These are phyloP conservation scores for Cygnus olor DNA, from an alignment of 2,797 vertebrate genomes.

Conservation along the genomic window DNA sequence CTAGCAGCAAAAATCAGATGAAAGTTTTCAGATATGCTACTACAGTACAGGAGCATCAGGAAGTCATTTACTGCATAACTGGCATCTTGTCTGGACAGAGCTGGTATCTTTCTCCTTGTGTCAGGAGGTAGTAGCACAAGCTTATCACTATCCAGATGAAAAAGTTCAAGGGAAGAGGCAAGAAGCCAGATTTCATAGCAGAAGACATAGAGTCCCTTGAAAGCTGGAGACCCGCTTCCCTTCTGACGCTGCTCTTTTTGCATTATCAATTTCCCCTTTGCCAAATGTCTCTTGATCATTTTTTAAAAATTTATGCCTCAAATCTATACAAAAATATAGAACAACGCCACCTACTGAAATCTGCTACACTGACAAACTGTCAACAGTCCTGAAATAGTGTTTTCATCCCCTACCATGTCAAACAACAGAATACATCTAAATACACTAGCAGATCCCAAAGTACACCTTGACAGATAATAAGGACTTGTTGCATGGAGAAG, in stretches of 20 bases:
- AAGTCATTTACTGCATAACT: background rate
- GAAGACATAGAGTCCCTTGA: background rate
- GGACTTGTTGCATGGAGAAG: background rate
- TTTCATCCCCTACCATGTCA: slow-evolving; percentile 18
- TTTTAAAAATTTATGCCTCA: background rate
- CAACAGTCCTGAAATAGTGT: slow-evolving; percentile 42
- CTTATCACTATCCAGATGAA: background rate
- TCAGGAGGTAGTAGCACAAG: background rate
- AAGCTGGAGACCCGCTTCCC: background rate
- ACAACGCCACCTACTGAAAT: slow-evolving; percentile 42
- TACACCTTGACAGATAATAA: background rate
- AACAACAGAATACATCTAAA: slow-evolving; percentile 9
- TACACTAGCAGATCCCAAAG: slow-evolving; percentile 9
- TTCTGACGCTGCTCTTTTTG: background rate
- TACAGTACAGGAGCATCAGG: background rate
- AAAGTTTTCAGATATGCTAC: background rate
- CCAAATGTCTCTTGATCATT: slow-evolving; percentile 2
- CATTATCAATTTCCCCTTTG: background rate
- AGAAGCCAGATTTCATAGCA: slow-evolving; percentile 8
- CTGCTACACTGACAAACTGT: slow-evolving; percentile 53
- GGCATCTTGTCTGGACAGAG: background rate
- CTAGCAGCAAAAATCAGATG: background rate
- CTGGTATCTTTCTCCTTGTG: background rate
- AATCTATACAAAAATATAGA: background rate
- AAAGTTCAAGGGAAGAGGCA: background rate